phyloP scores from a whole-genome alignment of 1,140 invertebrate genomes.

The Drosophila pectinifera region DNA sequence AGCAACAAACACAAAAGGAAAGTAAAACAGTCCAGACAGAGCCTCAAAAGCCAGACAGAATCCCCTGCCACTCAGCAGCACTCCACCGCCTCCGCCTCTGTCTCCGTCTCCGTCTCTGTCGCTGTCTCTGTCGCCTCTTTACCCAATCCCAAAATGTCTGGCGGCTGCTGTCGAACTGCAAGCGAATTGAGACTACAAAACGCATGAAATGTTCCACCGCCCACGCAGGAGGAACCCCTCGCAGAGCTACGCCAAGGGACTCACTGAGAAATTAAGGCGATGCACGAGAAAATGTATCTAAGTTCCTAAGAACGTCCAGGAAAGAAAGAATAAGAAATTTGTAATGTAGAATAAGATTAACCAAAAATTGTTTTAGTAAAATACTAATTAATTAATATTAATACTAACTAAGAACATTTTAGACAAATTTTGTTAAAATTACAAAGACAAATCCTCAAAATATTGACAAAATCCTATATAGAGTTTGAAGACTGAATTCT shows the following conservation, averaged over 20 bases:
- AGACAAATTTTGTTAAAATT: no score
- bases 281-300: neutral
- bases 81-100: constrained; percentile 1
- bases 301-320: no score
- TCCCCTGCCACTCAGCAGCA: constrained; percentile 3
- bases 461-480: no score
- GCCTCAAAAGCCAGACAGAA: constrained; percentile 55
- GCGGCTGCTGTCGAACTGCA: constrained; percentile 60
- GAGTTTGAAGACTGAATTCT: no score
- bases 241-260: neutral
- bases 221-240: constrained; percentile 19
- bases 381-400: no score
- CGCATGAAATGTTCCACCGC: constrained; percentile 60
- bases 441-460: no score
- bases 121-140: constrained; percentile 5
- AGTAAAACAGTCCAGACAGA: constrained; percentile 41
- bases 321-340: no score
- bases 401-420: no score
- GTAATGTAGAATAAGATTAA: no score
- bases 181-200: constrained; percentile 64
- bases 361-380: no score
- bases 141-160: constrained; percentile 59
- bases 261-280: neutral
- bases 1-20: constrained; percentile 48
- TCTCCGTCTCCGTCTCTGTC: neutral